These are phyloP conservation scores for Hippasteria phrygiana DNA, from an alignment of 53 echinoderm and acorn worm species.

Conservation along the genomic window DNA sequence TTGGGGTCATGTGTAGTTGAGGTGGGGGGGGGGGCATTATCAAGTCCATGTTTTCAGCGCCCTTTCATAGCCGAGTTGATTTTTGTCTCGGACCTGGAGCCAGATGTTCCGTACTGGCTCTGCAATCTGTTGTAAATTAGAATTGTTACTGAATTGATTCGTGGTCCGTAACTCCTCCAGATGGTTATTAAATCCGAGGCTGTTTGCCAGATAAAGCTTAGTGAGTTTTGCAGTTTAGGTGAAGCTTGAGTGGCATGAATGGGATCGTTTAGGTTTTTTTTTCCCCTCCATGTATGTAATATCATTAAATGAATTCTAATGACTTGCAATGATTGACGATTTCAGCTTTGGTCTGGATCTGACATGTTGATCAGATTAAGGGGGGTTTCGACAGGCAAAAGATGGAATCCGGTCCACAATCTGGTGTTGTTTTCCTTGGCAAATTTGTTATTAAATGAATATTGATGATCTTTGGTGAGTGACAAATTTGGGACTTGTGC, in stretches of 20 bases:
- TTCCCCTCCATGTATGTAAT: constrained; percentile 28
- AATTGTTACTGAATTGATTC: background rate
- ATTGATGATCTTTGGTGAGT: constrained; percentile 9
- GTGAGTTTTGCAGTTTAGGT: background rate
- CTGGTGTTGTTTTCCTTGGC: background rate
- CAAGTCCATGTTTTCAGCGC: constrained; percentile 33
- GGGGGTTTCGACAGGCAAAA: background rate
- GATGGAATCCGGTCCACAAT: background rate
- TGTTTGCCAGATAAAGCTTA: background rate
- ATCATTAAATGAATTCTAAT: constrained; percentile 34
- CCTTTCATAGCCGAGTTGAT: constrained; percentile 19
- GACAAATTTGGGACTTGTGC: background rate
- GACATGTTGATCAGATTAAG: constrained; percentile 46
- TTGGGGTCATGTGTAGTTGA: background rate
- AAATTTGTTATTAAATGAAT: constrained; percentile 11
- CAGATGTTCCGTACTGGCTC: constrained; percentile 9
- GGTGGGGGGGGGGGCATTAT: background rate
- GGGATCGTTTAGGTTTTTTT: constrained; percentile 43
- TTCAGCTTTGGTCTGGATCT: constrained; percentile 13
- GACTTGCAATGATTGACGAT: constrained; percentile 20
- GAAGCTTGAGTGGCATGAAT: background rate
- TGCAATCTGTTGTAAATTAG: constrained; percentile 33
- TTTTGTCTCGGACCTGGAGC: background rate
- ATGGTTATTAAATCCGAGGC: background rate
- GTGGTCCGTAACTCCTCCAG: background rate